Evolutionary conservation across 2,797 vertebrate species (phyloP), one percentile per base, ranked within the genome.

Genomic region (Erpetoichthys calabaricus): DNA sequence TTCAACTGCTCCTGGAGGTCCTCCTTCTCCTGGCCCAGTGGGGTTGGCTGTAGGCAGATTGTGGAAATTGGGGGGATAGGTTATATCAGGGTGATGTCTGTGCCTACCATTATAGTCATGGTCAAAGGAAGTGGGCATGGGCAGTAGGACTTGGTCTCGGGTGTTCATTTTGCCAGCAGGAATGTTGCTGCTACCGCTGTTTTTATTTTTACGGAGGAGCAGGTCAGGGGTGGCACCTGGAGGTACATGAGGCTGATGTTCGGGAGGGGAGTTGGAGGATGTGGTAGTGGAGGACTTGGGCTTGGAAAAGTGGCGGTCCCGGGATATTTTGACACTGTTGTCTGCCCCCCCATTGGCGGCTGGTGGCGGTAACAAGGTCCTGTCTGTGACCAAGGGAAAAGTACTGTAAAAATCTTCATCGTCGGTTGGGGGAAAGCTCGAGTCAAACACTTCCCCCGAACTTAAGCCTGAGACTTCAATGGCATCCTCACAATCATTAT

Each of bases 141-240:
- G 84, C 65, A 84, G 86, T 63, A 85, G 80, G 75, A 83, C 84
- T 79, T 88, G 86, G 76, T 93, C 91, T 45, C 91, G 90, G 82
- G 89, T 92, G 88, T 95, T 93, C 89, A 94, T 93, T 87, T 95
- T 95, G 80, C 91, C 91, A 65, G 92, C 92, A 1, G 91, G 92
- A 73, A 94, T 89, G 56, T 80, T 72, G 51, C 70, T 25, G 25
- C 25, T 25, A 25, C 25, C 25, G 76, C 85, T 84, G 70, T 77
- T 76, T 67, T 73, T 73, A 0, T 75, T 61, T 69, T 81, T 82
- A 64, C 74, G 42, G 3, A 47, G 75, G 57, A 77, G 73, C 45
- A 73, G 82, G 3, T 83, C 73, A 43, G 78, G 76, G 63, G 78
- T 73, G 8, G 58, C 45, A 25, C 9, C 45, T 41, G 55, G 51